Conservation (phyloP, 2,113 vertebrate genomes). For the Seriola aureovittata region DNA sequence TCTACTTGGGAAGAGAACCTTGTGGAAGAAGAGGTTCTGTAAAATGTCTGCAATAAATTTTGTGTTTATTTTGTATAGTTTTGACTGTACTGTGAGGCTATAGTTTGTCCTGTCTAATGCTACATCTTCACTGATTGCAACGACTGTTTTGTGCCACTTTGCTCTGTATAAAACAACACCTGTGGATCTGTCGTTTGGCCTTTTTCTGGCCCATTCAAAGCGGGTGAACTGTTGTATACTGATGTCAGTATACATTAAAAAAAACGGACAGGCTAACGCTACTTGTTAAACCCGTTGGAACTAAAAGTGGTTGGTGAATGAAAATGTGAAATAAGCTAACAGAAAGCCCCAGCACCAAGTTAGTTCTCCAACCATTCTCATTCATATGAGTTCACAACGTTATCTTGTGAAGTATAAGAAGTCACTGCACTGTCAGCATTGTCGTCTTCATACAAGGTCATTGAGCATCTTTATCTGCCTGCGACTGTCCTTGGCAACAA, state of each 20-base stretch:
- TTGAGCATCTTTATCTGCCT: constrained; percentile 1
- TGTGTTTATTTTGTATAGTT: no score
- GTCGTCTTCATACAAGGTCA: neutral
- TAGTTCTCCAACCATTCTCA: neutral
- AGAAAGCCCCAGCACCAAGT: neutral
- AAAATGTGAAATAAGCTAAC: neutral
- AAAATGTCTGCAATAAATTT: neutral
- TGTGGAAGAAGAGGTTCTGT: constrained; percentile 2
- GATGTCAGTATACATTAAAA: neutral
- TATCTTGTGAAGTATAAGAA: neutral
- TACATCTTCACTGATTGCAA: neutral
- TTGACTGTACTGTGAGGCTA: neutral
- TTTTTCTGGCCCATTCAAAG: neutral
- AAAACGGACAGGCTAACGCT: neutral
- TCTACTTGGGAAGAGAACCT: constrained; percentile 18
- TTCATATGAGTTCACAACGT: neutral
- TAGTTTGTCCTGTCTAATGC: neutral
- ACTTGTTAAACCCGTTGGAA: neutral
- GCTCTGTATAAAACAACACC: neutral
- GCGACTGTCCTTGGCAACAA: constrained; percentile 5
- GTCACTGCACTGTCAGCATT: neutral
- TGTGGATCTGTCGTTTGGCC: neutral
- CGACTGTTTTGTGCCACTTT: neutral
- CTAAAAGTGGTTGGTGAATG: neutral
- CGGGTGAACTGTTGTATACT: neutral